These are phyloP conservation scores for Ormyrus rosae DNA, from an alignment of 2,888 invertebrate species.

Conservation along the genomic window DNA sequence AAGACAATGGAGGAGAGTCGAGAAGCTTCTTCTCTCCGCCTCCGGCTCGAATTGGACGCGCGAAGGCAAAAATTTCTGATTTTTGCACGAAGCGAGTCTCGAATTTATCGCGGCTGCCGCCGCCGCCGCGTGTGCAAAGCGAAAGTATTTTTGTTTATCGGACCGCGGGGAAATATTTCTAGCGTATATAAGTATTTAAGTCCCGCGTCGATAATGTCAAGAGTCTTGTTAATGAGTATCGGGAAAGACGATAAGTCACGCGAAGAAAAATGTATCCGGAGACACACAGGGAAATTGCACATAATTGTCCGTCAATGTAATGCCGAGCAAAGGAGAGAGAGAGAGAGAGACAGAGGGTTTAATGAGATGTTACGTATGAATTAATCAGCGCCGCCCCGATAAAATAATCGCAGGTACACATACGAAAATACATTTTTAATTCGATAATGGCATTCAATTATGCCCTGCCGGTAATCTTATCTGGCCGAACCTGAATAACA, in stretches of 20 bases:
- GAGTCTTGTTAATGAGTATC: conserved; percentile 22
- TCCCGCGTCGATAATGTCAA: conserved; percentile 28
- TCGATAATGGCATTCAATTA: too few species aligned
- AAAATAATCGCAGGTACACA: too few species aligned
- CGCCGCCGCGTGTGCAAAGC: not conserved
- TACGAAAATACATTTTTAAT: too few species aligned
- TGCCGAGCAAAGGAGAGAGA: too few species aligned
- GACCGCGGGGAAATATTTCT: conserved; percentile 6
- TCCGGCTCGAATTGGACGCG: not conserved
- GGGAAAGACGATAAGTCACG: conserved; percentile 10
- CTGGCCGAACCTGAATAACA: too few species aligned
- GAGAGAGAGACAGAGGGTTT: too few species aligned
- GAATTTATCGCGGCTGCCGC: conserved; percentile 11
- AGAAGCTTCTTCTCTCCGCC: not conserved
- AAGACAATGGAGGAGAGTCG: not conserved
- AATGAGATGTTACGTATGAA: too few species aligned
- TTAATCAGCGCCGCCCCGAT: too few species aligned
- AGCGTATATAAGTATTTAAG: not conserved
- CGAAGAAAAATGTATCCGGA: conserved; percentile 6
- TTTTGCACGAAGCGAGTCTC: not conserved
- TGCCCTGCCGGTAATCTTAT: too few species aligned
- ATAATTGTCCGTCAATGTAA: too few species aligned
- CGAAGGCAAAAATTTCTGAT: conserved; percentile 4
- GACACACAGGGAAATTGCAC: not conserved
- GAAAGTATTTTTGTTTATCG: conserved; percentile 26